Evolutionary conservation across 2,888 invertebrate genomes (phyloP).

Genomic region (Arrhopalites spinosus): DNA sequence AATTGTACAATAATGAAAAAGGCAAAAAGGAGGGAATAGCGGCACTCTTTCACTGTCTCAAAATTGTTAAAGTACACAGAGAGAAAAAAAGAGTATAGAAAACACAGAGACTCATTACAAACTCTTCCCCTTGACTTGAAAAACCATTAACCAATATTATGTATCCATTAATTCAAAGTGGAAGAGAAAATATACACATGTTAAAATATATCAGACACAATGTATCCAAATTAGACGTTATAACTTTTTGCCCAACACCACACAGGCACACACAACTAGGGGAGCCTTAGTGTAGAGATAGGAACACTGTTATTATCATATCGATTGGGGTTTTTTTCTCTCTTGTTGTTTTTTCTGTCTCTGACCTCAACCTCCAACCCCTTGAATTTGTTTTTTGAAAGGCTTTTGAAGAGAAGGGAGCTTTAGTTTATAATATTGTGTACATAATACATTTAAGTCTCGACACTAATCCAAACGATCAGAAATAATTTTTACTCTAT

Average conservation of each 20-base stretch:
- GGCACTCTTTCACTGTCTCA: neutral
- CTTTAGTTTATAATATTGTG: neutral
- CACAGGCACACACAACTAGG: neutral
- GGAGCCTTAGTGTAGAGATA: neutral
- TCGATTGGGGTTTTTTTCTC: slow-evolving; percentile 1
- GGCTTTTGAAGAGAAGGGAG: neutral
- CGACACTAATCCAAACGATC: no score
- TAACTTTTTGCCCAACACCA: no score
- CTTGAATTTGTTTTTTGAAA: no score
- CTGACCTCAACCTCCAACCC: slow-evolving; percentile 29
- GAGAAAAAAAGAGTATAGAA: no score
- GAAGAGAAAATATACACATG: neutral
- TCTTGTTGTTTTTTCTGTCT: slow-evolving; percentile 22
- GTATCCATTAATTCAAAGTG: slow-evolving; percentile 21
- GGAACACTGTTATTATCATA: slow-evolving; percentile 20
- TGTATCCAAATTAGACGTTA: no score
- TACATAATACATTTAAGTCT: no score
- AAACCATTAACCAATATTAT: slow-evolving; percentile 26
- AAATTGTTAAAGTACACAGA: neutral
- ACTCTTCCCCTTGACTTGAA: neutral
- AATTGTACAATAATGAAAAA: no score
- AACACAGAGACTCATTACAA: slow-evolving; percentile 24
- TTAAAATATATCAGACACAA: no score
- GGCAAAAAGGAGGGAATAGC: no score
- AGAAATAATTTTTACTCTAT: no score